These are phyloP conservation scores for Hozukius guyotensis DNA, from an alignment of 2,797 vertebrate genomes.

Conservation along the genomic window DNA sequence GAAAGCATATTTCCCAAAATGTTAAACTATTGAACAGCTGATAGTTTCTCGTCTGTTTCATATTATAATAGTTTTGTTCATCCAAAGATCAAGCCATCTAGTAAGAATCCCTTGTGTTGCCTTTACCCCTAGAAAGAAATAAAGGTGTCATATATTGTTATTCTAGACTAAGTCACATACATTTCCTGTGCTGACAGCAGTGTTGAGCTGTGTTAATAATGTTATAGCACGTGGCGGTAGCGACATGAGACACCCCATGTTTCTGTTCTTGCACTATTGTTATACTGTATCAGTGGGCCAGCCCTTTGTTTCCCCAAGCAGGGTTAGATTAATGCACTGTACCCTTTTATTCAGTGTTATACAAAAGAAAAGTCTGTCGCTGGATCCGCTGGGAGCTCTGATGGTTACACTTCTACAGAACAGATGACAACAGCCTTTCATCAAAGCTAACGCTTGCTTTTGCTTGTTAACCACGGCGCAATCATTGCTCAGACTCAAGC, in stretches of 20 bases:
- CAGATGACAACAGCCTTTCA: slow-evolving; percentile 84
- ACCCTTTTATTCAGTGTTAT: slow-evolving; percentile 77
- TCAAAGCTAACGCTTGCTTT: slow-evolving; percentile 76
- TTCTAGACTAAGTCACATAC: slow-evolving; percentile 2
- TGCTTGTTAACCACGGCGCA: slow-evolving; percentile 65
- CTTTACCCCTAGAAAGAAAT: neutral
- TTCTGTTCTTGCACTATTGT: slow-evolving; percentile 62
- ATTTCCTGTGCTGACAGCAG: slow-evolving; percentile 30
- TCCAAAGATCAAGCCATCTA: neutral
- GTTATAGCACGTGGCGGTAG: slow-evolving; percentile 50
- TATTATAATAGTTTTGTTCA: neutral
- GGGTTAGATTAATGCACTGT: slow-evolving; percentile 81
- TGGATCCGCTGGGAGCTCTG: slow-evolving; percentile 75
- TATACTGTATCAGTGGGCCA: slow-evolving; percentile 56
- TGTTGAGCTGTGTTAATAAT: slow-evolving; percentile 39
- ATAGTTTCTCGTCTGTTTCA: neutral
- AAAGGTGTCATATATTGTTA: slow-evolving; percentile 18
- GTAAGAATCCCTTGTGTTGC: neutral
- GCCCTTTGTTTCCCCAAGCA: slow-evolving; percentile 73
- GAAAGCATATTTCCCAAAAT: slow-evolving; percentile 2
- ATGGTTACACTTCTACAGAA: slow-evolving; percentile 76
- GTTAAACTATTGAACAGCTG: neutral
- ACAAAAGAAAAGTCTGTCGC: slow-evolving; percentile 81
- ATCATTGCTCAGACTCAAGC: slow-evolving; percentile 57
- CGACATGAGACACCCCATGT: slow-evolving; percentile 41